A percentile compares a stretch with the other conserved stretches of the same genome.
phyloP scores from a whole-genome alignment of 2,797 vertebrate genomes.

The Acanthurus lineatus region DNA sequence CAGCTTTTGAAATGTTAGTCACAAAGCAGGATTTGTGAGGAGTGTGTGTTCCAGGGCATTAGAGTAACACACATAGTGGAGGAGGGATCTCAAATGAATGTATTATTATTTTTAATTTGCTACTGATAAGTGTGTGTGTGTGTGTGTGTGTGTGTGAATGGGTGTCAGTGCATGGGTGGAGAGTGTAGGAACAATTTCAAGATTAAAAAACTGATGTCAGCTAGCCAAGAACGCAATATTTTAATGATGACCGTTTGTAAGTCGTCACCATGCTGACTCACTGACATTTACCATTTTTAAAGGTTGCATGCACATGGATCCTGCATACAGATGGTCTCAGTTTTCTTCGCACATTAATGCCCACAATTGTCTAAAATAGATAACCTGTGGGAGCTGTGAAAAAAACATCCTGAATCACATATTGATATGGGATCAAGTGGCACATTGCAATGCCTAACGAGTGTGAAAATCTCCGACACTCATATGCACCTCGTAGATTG shows the following conservation, averaged over 20 bases:
- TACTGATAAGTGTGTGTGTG: conserved; percentile 20
- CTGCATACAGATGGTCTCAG: conserved; percentile 35
- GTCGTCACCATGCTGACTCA: conserved; percentile 34
- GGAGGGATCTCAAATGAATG: conserved; percentile 32
- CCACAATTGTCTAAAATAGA: conserved; percentile 18
- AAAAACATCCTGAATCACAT: conserved; percentile 18
- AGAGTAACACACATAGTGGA: conserved; percentile 21
- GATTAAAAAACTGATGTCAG: conserved; percentile 44
- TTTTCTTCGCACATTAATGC: conserved; percentile 22
- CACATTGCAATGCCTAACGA: conserved; percentile 14
- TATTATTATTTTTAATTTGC: conserved; percentile 47
- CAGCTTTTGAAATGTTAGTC: conserved; percentile 51
- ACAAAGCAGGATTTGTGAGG: conserved; percentile 45
- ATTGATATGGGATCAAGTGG: conserved; percentile 29
- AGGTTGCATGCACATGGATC: conserved; percentile 3
- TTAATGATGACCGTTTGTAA: conserved; percentile 24
- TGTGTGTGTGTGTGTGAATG: conserved; percentile 4
- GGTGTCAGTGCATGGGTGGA: not conserved
- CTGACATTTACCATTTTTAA: conserved; percentile 42
- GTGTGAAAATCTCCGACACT: conserved; percentile 15
- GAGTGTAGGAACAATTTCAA: conserved; percentile 14
- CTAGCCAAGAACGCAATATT: conserved; percentile 38
- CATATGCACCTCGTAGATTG: not conserved
- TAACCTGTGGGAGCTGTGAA: conserved; percentile 5
- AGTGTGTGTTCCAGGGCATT: conserved; percentile 33